Percentiles rank a stretch among this genome's conserved stretches.
Evolutionary conservation across 37 sponge, comb jelly and placozoan genomes (phyloP).

Genomic region (Amphimedon queenslandica): DNA sequence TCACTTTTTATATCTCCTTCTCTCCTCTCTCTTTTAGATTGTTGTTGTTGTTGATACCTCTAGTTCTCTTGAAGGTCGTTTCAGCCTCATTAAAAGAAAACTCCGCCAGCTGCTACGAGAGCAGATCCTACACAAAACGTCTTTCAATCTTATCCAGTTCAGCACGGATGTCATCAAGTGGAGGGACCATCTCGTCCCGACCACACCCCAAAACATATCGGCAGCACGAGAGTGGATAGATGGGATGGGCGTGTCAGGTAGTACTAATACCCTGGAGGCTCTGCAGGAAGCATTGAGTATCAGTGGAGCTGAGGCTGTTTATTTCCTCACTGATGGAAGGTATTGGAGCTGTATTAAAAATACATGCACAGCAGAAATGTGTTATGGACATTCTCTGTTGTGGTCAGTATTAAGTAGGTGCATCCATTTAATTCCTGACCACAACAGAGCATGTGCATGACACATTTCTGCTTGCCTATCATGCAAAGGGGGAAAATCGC

Average conservation of each 20-base stretch:
- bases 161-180: conserved; percentile 41
- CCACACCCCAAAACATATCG: conserved; percentile 47
- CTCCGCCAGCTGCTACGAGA: conserved; percentile 55
- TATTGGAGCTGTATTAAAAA: no score
- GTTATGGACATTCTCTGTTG: no score
- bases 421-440: no score
- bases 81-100: conserved; percentile 72
- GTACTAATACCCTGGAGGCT: conserved; percentile 71
- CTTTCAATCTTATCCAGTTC: conserved; percentile 70
- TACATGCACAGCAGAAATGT: no score
- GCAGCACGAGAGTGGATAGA: conserved; percentile 72
- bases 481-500: no score
- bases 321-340: conserved; percentile 86
- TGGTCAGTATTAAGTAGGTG: no score
- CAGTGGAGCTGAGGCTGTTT: conserved; percentile 66
- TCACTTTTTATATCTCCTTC: no score
- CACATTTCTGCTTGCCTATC: no score
- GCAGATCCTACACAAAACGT: conserved; percentile 51
- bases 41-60: conserved; percentile 77
- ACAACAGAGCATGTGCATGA: no score
- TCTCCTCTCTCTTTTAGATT: conserved; percentile 8
- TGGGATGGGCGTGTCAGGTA: conserved; percentile 57
- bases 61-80: conserved; percentile 62
- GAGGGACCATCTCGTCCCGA: conserved; percentile 55
- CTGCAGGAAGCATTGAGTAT: conserved; percentile 45